A percentile compares a stretch with the other conserved stretches of the same genome.
phyloP scores from a whole-genome alignment of 2,797 vertebrate genomes.

The Phylloscopus collybita region DNA sequence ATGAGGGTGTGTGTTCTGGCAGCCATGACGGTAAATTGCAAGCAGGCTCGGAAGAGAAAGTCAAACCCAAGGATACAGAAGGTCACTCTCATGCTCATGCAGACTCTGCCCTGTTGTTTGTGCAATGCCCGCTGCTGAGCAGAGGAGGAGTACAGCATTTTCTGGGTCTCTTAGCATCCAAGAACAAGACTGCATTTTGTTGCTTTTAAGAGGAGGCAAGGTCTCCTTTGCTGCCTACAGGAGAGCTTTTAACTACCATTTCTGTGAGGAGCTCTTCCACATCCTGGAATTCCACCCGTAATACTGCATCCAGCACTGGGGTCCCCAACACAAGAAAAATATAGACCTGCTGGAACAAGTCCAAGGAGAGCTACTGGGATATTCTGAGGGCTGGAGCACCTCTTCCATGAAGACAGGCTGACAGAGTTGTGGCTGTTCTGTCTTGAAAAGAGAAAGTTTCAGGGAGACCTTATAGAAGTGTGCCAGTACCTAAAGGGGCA shows the following conservation, averaged over 20 bases:
- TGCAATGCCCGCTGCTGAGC: fast-evolving
- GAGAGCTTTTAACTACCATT: not conserved
- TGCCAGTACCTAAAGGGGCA: not conserved
- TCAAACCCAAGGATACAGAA: not conserved
- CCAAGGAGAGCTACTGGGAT: not conserved
- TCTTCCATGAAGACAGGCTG: not conserved
- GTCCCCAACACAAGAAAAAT: not conserved
- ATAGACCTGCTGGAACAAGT: not conserved
- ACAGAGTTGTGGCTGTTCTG: not conserved
- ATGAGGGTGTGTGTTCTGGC: not conserved
- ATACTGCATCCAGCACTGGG: not conserved
- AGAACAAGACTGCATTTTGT: not conserved
- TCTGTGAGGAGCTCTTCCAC: not conserved
- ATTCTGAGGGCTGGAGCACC: not conserved
- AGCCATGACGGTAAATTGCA: not conserved
- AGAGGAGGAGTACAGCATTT: no score
- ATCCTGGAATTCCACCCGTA: not conserved
- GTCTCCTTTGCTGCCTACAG: fast-evolving
- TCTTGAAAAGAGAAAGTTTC: not conserved
- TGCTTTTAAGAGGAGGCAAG: not conserved
- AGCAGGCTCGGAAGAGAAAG: not conserved
- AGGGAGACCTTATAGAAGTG: not conserved
- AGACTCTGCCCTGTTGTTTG: not conserved
- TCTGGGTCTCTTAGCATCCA: not conserved
- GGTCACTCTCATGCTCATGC: not conserved